phyloP scores from a whole-genome alignment of 2,888 invertebrate species.

The Nasonovia ribisnigri region DNA sequence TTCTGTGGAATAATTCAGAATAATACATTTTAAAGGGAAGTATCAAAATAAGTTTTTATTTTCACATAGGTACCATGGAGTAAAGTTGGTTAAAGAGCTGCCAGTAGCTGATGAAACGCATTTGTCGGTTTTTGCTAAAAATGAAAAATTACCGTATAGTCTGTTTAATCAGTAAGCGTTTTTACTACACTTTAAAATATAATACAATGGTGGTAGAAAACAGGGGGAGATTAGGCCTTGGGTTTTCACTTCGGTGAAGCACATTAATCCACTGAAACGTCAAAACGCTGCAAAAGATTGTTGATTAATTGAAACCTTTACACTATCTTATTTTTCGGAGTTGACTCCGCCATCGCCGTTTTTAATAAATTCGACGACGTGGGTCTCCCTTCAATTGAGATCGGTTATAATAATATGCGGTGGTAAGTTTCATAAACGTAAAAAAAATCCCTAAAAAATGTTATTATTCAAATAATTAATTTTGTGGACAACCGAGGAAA shows the following conservation, averaged over 20 bases:
- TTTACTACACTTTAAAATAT: slow-evolving; percentile 49
- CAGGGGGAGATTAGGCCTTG: slow-evolving; percentile 32
- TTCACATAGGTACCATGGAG: background rate
- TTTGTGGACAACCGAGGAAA: background rate
- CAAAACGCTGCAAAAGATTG: slow-evolving; percentile 60
- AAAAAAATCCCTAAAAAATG: background rate
- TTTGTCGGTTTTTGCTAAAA: slow-evolving; percentile 54
- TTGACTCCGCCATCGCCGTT: background rate
- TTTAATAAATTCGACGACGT: slow-evolving; percentile 40
- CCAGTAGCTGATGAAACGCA: slow-evolving; percentile 44
- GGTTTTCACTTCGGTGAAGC: slow-evolving; percentile 40
- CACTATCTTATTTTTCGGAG: slow-evolving; percentile 50
- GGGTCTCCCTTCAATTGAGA: slow-evolving; percentile 18
- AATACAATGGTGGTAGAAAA: slow-evolving; percentile 13
- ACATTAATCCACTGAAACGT: slow-evolving; percentile 63
- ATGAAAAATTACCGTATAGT: slow-evolving; percentile 52
- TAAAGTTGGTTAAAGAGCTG: slow-evolving; percentile 12
- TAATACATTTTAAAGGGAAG: background rate
- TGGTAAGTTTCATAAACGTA: background rate
- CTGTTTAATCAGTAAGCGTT: slow-evolving; percentile 50
- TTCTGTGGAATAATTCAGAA: background rate
- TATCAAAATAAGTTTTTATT: background rate
- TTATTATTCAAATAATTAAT: slow-evolving; percentile 38
- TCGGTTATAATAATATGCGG: slow-evolving; percentile 7
- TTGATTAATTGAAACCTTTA: slow-evolving; percentile 63